Percentiles rank a stretch among this genome's conserved stretches.
Conservation (phyloP, 2,888 invertebrate species). For the Lasioglossum pauxillum region DNA sequence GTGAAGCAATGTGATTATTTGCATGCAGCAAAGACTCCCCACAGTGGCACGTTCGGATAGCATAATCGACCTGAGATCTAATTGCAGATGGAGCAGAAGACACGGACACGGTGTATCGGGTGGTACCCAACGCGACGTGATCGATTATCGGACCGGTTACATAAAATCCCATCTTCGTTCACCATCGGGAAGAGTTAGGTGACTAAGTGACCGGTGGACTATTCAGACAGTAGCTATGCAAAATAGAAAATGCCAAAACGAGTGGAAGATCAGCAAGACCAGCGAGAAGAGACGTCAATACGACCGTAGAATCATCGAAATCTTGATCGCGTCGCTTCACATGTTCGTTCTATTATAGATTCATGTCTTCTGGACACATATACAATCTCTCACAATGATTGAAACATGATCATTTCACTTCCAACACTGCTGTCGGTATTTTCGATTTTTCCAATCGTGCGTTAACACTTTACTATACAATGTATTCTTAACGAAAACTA, state of each 20-base stretch:
- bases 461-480: background rate
- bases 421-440: background rate
- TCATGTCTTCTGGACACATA: background rate
- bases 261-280: background rate
- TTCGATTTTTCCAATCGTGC: background rate
- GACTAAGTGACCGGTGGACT: conserved; percentile 84
- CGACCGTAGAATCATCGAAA: background rate
- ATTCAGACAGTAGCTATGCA: conserved; percentile 12
- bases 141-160: conserved; percentile 94
- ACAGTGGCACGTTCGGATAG: background rate
- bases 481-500: background rate
- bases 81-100: conserved; percentile 92
- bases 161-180: conserved; percentile 96
- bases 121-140: conserved; percentile 87
- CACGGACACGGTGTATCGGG: conserved; percentile 87
- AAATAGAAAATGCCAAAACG: background rate
- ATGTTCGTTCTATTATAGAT: background rate
- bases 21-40: conserved; percentile 34
- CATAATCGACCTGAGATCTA: conserved; percentile 43
- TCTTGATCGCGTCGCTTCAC: background rate
- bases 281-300: background rate
- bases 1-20: conserved; percentile 33
- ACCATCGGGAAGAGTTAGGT: conserved; percentile 96
- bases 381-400: background rate
- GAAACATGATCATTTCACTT: background rate